phyloP scores from a whole-genome alignment of 1,140 invertebrate genomes.

The Lasaia peninsularis region DNA sequence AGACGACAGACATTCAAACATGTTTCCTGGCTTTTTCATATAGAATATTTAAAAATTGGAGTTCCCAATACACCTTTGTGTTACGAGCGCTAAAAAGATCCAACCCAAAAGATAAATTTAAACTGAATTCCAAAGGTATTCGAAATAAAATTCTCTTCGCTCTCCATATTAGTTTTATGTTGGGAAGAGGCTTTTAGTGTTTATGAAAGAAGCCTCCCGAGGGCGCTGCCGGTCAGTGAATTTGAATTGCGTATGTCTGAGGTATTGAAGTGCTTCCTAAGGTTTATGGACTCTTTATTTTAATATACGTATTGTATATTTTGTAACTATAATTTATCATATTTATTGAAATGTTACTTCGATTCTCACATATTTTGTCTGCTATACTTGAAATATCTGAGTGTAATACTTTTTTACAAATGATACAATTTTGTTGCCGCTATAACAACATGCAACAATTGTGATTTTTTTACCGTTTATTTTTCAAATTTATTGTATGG shows the following conservation, averaged over 20 bases:
- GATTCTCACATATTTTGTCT: too few relatives aligned
- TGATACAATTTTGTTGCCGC: too few relatives aligned
- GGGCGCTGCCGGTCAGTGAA: neutral
- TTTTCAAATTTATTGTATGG: too few relatives aligned
- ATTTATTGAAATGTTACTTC: too few relatives aligned
- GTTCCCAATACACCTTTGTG: too few relatives aligned
- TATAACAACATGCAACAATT: too few relatives aligned
- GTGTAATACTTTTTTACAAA: too few relatives aligned
- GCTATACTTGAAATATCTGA: too few relatives aligned
- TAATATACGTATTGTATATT: neutral
- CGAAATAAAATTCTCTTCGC: neutral
- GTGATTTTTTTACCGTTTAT: too few relatives aligned
- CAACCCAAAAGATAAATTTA: neutral
- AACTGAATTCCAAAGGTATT: neutral
- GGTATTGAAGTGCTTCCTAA: neutral
- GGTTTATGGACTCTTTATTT: neutral
- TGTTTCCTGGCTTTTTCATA: too few relatives aligned
- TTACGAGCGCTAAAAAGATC: neutral
- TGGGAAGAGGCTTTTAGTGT: slow-evolving; percentile 3
- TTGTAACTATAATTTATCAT: neutral
- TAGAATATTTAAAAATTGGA: too few relatives aligned
- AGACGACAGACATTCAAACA: too few relatives aligned
- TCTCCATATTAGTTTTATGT: slow-evolving; percentile 2
- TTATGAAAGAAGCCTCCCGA: slow-evolving; percentile 4
- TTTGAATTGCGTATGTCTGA: neutral